Evolutionary conservation across 2,113 vertebrate genomes (phyloP).

Genomic region (Bettongia penicillata): DNA sequence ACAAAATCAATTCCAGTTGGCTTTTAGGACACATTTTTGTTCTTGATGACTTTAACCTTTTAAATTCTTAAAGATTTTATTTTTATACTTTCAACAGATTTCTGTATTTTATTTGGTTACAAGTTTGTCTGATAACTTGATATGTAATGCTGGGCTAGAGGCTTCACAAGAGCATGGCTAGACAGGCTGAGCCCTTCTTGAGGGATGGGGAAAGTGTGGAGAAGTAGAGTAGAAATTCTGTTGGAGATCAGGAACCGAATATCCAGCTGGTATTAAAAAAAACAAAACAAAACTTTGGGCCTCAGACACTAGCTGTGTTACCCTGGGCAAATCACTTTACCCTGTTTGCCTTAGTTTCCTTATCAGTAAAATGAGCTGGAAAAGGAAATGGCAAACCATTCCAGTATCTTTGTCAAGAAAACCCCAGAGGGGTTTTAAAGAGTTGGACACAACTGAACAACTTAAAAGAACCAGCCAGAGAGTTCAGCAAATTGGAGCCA

Average conservation of each 20-base stretch:
- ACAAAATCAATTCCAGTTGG: not conserved
- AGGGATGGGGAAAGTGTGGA: not conserved
- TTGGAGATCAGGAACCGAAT: not conserved
- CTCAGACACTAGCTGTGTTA: not conserved
- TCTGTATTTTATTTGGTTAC: not conserved
- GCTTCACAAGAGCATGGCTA: not conserved
- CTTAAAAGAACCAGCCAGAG: not conserved
- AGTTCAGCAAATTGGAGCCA: not conserved
- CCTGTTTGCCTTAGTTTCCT: not conserved
- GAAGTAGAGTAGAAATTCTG: not conserved
- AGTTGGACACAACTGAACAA: not conserved
- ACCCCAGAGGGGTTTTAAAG: not conserved
- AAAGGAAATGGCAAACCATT: not conserved
- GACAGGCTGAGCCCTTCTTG: not conserved
- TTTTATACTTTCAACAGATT: not conserved
- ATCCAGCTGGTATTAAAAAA: not conserved
- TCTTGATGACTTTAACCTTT: not conserved
- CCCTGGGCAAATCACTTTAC: too few species aligned
- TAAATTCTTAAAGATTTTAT: not conserved
- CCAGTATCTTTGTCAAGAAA: not conserved
- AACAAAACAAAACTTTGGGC: too few species aligned
- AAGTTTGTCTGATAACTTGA: not conserved
- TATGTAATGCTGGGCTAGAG: not conserved
- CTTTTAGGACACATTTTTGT: not conserved
- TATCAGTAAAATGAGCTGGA: not conserved